Evolutionary conservation across 1,140 invertebrate species (phyloP).

Genomic region (Rhagoletis zephyria): DNA sequence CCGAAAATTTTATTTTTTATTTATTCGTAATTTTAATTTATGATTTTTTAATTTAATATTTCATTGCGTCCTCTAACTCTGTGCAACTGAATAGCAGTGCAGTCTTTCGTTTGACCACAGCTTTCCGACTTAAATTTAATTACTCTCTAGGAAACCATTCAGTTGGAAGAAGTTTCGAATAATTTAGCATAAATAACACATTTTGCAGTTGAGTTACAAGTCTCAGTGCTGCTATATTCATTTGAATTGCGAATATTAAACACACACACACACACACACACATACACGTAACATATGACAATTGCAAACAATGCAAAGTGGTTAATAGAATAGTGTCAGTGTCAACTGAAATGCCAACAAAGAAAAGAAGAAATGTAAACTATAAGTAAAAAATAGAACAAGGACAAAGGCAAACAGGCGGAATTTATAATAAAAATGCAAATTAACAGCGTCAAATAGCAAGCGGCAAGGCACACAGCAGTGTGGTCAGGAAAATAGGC

Average conservation of each 20-base stretch:
- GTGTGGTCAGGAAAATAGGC: not conserved
- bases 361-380: not conserved
- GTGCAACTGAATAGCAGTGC: too few species aligned
- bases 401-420: not conserved
- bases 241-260: constrained; percentile 10
- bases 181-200: constrained; percentile 31
- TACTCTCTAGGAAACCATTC: not conserved
- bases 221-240: not conserved
- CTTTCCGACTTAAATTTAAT: not conserved
- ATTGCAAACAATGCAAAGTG: constrained; percentile 41
- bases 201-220: constrained; percentile 5
- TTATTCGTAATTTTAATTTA: too few species aligned
- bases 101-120: too few species aligned
- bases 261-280: not conserved
- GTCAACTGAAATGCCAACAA: not conserved
- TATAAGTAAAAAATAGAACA: not conserved
- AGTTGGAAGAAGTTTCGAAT: not conserved
- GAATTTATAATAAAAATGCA: constrained; percentile 47
- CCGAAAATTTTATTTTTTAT: too few species aligned
- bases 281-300: not conserved
- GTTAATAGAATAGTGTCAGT: constrained; percentile 47
- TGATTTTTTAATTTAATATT: too few species aligned
- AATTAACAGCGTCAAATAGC: constrained; percentile 30
- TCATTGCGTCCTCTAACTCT: too few species aligned
- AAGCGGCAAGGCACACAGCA: not conserved